Evolutionary conservation across 1,140 invertebrate species (phyloP), one percentile per base, ranked within the genome.

Genomic region (Onthophagus taurus): DNA sequence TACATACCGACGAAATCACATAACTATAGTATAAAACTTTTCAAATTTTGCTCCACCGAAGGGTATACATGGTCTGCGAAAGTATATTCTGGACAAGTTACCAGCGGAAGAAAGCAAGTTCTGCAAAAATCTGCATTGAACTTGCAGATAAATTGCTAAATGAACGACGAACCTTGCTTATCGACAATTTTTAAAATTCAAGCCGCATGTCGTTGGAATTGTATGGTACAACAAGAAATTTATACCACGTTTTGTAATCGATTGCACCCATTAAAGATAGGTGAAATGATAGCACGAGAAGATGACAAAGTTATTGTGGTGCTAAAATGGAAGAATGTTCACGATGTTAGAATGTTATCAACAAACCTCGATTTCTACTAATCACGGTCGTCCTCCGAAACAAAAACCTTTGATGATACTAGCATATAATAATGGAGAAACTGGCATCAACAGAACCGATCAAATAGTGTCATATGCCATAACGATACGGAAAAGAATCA

Each of bases 1-100:
- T 57, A 65, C 31, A 58, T 58, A 33, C 18, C 36, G 12, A 38
- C 2, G 3, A 24, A 63, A 63, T 44, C 44, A 60, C 34, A 57
- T 54, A 42, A 57, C 56, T 50, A 47, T 60, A 34, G 55, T 45
- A 17, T 48, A 47, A 39, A 44, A 20, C 2, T 17, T 48, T 38
- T 23, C 21, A 38, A 38, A 14, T n/a, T 38, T 6, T 38, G 36
- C 36, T n/a, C 36, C 7, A 20, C 36, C 14, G 36, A 23, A 31
- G 58, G 51, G 36, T 53, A 59, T 42, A 62, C 52, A 34, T 52
- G 35, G 42, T 45, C 42, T 18, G 48, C 55, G 21, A 59, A 54
- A 50, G 48, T 64, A 18, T 64, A 62, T 33, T 45, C 37, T 20
- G 52, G 51, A 24, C 51, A 49, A 52, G 47, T 30, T 38, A 52